Evolutionary conservation across 2,797 vertebrate genomes (phyloP).

Genomic region (Dicrostonyx torquatus): DNA sequence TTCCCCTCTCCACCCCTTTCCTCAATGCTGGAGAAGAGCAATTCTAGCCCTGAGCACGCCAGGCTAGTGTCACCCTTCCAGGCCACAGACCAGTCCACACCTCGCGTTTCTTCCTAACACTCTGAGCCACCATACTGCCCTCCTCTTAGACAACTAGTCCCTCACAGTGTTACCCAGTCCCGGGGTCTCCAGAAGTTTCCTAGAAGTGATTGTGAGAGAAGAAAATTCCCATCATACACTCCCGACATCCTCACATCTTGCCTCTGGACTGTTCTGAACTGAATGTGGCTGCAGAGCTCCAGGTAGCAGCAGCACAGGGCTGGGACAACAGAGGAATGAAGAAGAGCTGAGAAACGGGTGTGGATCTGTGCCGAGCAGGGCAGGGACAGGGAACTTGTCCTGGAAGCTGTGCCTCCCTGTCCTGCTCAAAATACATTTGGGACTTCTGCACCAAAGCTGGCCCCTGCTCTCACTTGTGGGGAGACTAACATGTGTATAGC

Average conservation of each 20-base stretch:
- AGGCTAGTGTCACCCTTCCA: background rate
- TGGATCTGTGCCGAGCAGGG: background rate
- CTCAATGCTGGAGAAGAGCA: background rate
- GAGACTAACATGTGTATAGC: background rate
- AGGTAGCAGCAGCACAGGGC: background rate
- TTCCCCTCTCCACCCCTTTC: background rate
- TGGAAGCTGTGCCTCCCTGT: background rate
- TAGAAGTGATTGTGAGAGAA: background rate
- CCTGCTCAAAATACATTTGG: background rate
- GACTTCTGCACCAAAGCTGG: background rate
- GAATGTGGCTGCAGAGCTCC: no score
- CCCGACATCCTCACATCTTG: background rate
- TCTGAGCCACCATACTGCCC: background rate
- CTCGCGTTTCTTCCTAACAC: background rate
- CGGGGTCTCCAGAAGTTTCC: background rate
- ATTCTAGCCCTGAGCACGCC: no score
- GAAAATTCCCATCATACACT: background rate
- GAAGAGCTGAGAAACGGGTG: background rate
- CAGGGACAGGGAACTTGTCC: accelerated
- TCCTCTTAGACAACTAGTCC: background rate
- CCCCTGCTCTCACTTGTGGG: background rate
- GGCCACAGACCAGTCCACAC: background rate
- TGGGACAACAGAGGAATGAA: no score
- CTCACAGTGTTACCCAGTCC: background rate
- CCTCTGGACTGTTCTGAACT: background rate